Evolutionary conservation across 2,113 vertebrate species (phyloP).

Genomic region (Apodemus sylvaticus): DNA sequence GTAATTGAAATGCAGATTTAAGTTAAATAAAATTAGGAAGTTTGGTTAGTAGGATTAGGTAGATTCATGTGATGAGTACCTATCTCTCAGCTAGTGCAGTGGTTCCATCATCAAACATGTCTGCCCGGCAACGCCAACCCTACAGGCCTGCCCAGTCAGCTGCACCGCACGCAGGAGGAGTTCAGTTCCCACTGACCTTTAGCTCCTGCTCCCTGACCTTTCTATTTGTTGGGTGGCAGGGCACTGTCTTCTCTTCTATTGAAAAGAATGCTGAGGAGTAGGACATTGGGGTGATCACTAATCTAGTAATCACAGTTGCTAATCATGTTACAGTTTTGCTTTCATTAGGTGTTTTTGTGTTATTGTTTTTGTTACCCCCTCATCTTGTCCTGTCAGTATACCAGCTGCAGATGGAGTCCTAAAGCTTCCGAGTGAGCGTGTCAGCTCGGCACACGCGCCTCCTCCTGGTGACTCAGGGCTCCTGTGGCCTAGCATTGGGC

Average conservation of each 20-base stretch:
- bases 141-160: background rate
- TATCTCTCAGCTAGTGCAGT: background rate
- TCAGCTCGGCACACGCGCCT: background rate
- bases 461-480: background rate
- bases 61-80: background rate
- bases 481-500: background rate
- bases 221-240: background rate
- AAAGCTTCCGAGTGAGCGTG: background rate
- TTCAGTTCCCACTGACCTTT: background rate
- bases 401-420: background rate
- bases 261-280: background rate
- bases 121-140: background rate
- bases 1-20: constrained; percentile 36
- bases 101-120: background rate
- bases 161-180: background rate
- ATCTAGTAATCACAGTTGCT: no score
- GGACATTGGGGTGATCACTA: background rate
- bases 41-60: background rate
- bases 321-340: background rate
- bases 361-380: constrained; percentile 2
- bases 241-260: constrained; percentile 7
- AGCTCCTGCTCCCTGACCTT: background rate
- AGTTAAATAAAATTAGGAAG: constrained; percentile 15
- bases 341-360: background rate
- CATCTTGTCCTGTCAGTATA: background rate